phyloP scores from a whole-genome alignment of 2,113 vertebrate species.

The Phrynosoma platyrhinos region DNA sequence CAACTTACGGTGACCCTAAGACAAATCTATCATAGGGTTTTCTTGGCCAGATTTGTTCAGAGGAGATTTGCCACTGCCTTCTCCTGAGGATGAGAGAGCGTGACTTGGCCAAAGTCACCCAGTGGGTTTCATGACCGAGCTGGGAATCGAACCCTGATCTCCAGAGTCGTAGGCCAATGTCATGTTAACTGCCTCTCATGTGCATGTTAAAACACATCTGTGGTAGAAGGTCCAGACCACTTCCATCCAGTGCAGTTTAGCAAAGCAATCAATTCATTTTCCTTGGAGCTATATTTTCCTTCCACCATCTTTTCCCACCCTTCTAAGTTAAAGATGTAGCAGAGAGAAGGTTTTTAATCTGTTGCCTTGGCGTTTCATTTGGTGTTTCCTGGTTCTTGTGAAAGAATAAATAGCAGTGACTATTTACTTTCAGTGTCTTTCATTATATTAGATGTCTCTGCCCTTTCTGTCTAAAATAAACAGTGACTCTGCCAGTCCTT shows the following conservation, averaged over 20 bases:
- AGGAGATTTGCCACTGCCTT: too few relatives aligned
- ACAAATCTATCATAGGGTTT: too few relatives aligned
- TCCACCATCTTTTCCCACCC: background rate
- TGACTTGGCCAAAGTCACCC: too few relatives aligned
- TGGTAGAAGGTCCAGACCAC: background rate
- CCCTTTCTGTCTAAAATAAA: background rate
- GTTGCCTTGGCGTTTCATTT: constrained; percentile 32
- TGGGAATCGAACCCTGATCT: too few relatives aligned
- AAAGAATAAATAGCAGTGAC: constrained; percentile 21
- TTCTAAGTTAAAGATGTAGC: background rate
- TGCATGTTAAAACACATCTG: background rate
- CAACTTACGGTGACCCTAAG: too few relatives aligned
- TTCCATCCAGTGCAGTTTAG: background rate
- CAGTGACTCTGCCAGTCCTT: background rate
- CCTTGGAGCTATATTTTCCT: background rate
- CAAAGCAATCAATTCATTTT: background rate
- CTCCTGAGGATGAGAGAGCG: too few relatives aligned
- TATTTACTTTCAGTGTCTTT: background rate
- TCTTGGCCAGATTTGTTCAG: too few relatives aligned
- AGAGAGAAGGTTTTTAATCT: background rate
- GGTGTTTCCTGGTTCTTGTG: background rate
- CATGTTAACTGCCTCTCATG: background rate
- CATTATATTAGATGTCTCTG: background rate
- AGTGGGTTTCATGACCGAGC: too few relatives aligned
- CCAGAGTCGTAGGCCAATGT: too few relatives aligned